phyloP scores from a whole-genome alignment of 2,888 invertebrate genomes.

The Tiliacea citrago region DNA sequence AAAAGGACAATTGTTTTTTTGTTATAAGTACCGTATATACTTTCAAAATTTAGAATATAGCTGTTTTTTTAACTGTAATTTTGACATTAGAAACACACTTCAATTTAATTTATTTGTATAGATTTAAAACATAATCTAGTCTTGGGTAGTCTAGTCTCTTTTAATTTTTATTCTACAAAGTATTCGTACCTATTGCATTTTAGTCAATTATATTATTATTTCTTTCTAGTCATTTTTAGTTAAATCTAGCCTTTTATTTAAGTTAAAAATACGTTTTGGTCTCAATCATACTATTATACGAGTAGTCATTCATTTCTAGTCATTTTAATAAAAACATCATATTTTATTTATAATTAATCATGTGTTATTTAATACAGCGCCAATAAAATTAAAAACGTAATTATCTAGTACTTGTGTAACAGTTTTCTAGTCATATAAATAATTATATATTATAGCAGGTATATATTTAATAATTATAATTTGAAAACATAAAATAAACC shows the following conservation, averaged over 20 bases:
- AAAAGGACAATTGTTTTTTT: too few species aligned
- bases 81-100: too few species aligned
- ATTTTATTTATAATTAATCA: background rate
- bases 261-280: conserved; percentile 1
- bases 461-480: background rate
- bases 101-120: too few species aligned
- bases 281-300: background rate
- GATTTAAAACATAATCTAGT: conserved; percentile 11
- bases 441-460: background rate
- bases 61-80: too few species aligned
- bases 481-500: background rate
- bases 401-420: conserved; percentile 23
- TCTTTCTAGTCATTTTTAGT: conserved; percentile 12
- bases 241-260: conserved; percentile 4
- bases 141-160: conserved; percentile 1
- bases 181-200: background rate
- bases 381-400: background rate
- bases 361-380: background rate
- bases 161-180: background rate
- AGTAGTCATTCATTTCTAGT: conserved; percentile 24
- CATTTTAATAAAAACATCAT: background rate
- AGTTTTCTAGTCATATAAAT: conserved; percentile 22
- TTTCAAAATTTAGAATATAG: too few species aligned
- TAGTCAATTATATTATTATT: background rate
- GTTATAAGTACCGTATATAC: too few species aligned